A percentile compares a stretch with the other conserved stretches of the same genome.
Evolutionary conservation across 2,113 vertebrate species (phyloP).

Genomic region (Lates calcarifer): DNA sequence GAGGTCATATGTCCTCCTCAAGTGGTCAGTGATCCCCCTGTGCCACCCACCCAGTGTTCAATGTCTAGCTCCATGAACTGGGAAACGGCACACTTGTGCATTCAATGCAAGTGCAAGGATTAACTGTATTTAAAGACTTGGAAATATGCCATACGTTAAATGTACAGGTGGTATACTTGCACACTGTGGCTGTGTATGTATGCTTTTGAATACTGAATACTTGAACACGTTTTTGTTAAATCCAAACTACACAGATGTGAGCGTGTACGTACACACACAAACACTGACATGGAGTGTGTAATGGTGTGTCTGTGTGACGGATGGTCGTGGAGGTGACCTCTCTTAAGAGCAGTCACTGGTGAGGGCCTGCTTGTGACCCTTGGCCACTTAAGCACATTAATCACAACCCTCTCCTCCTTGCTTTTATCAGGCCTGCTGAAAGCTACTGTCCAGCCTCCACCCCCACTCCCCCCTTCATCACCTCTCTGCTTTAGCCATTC

Average conservation of each 20-base stretch:
- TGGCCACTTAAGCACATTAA: constrained; percentile 97
- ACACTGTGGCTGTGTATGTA: background rate
- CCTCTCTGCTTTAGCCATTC: constrained; percentile 73
- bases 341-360: constrained; percentile 89
- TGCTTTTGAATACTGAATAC: background rate
- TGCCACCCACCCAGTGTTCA: constrained; percentile 66
- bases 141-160: background rate
- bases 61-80: constrained; percentile 30
- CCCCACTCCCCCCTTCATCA: constrained; percentile 58
- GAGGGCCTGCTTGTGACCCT: constrained; percentile 88
- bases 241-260: background rate
- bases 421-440: constrained; percentile 89
- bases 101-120: background rate
- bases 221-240: background rate
- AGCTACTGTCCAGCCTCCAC: constrained; percentile 90
- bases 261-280: constrained; percentile 1
- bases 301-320: constrained; percentile 81
- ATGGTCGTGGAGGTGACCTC: constrained; percentile 89
- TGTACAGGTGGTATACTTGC: background rate
- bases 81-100: constrained; percentile 30
- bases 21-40: constrained; percentile 75
- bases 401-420: constrained; percentile 87
- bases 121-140: constrained; percentile 25
- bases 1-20: constrained; percentile 77
- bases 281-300: constrained; percentile 27